These are phyloP conservation scores for Rhinogobius similis DNA, from an alignment of 2,113 vertebrate genomes.

Conservation along the genomic window DNA sequence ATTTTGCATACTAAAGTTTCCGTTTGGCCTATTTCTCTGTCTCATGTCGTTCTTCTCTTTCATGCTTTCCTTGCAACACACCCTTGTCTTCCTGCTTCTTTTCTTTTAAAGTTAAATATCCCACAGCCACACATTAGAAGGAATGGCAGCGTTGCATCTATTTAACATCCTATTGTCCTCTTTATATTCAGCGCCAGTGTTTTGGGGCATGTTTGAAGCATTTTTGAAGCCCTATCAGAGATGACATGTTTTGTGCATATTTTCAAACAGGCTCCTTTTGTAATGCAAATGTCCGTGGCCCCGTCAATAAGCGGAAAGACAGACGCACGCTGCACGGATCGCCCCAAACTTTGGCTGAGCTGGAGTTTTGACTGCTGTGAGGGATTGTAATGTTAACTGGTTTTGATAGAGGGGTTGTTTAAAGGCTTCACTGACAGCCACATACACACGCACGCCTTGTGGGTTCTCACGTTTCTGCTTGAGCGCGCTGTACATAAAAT, in stretches of 20 bases:
- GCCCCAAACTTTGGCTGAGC: constrained; percentile 48
- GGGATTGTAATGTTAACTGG: constrained; percentile 73
- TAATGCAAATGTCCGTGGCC: constrained; percentile 66
- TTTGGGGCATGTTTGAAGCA: constrained; percentile 62
- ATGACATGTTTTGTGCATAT: constrained; percentile 71
- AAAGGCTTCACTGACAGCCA: constrained; percentile 61
- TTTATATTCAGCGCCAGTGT: constrained; percentile 31
- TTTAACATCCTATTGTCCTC: constrained; percentile 50
- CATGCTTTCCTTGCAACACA: constrained; percentile 12
- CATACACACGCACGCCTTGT: constrained; percentile 40
- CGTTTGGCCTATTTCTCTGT: constrained; percentile 9
- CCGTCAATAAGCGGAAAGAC: constrained; percentile 64
- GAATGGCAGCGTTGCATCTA: constrained; percentile 32
- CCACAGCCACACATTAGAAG: constrained; percentile 52
- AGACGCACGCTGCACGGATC: constrained; percentile 43
- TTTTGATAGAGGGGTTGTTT: constrained; percentile 69
- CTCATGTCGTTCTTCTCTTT: constrained; percentile 3
- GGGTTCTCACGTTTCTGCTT: constrained; percentile 42
- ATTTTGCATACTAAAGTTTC: background rate
- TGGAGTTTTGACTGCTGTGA: constrained; percentile 60
- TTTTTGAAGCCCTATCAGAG: constrained; percentile 68
- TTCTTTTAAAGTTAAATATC: constrained; percentile 45
- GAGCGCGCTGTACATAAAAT: background rate
- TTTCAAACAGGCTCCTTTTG: constrained; percentile 68
- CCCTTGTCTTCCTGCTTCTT: constrained; percentile 7